These are phyloP conservation scores for Hyposoter dolosus DNA, from an alignment of 2,888 invertebrate genomes.

Conservation along the genomic window DNA sequence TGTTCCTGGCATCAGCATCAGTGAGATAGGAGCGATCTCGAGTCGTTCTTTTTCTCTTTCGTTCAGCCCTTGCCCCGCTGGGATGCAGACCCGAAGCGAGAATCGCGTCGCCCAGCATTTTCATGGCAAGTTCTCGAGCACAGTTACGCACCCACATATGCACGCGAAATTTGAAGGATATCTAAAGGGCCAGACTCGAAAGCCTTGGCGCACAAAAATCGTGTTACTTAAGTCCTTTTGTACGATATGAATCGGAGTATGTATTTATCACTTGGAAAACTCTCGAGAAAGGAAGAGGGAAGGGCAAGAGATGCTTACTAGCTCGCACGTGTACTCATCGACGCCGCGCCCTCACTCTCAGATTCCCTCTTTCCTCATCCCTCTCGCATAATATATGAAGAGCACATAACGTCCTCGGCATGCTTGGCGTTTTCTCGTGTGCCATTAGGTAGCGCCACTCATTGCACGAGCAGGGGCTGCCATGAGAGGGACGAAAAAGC, in stretches of 20 bases:
- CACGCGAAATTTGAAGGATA: constrained; percentile 26
- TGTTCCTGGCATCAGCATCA: constrained; percentile 48
- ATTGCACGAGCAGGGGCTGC: constrained; percentile 34
- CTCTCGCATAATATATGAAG: neutral
- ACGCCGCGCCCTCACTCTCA: constrained; percentile 65
- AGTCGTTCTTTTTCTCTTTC: constrained; percentile 9
- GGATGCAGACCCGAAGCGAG: constrained; percentile 42
- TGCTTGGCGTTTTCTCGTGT: constrained; percentile 65
- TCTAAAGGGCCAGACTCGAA: constrained; percentile 21
- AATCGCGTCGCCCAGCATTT: constrained; percentile 59
- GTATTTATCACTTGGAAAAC: constrained; percentile 52
- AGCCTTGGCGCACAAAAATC: neutral
- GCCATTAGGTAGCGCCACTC: constrained; percentile 70
- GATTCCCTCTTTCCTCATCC: constrained; percentile 50
- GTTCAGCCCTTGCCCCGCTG: neutral
- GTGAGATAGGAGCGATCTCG: constrained; percentile 51
- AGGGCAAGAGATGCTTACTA: constrained; percentile 47
- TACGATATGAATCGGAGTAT: constrained; percentile 19
- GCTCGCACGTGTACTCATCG: constrained; percentile 55
- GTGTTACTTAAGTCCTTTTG: constrained; percentile 28
- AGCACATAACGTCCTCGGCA: constrained; percentile 19
- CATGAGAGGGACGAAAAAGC: constrained; percentile 54
- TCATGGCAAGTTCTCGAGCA: constrained; percentile 52
- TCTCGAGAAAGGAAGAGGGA: constrained; percentile 47
- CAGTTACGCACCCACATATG: constrained; percentile 39